These are phyloP conservation scores for Stenotaenia linearis DNA, from an alignment of 2,888 invertebrate species.

Conservation along the genomic window DNA sequence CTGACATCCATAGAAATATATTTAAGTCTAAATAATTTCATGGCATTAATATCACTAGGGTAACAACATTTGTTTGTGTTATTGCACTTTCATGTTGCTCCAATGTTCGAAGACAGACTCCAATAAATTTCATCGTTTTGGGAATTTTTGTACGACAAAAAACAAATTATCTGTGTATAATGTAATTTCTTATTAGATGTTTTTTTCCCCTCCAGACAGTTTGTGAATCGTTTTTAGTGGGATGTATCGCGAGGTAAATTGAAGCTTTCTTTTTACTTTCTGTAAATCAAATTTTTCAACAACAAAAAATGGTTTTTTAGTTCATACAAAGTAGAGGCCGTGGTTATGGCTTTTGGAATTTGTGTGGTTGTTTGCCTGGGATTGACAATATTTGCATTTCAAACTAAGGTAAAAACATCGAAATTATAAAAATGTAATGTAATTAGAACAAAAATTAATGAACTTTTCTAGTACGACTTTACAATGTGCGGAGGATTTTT, in stretches of 20 bases:
- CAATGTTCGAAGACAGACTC: slow-evolving; percentile 71
- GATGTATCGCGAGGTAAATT: slow-evolving; percentile 49
- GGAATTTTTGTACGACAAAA: slow-evolving; percentile 59
- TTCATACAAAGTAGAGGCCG: slow-evolving; percentile 54
- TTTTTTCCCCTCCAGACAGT: slow-evolving; percentile 47
- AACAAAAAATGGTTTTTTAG: slow-evolving; percentile 37
- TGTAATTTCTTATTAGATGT: too few species aligned
- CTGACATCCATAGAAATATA: not conserved
- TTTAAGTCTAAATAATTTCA: not conserved
- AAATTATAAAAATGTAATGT: not conserved
- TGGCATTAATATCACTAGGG: too few species aligned
- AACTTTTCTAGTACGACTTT: slow-evolving; percentile 59
- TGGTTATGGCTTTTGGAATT: slow-evolving; percentile 79
- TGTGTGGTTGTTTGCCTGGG: slow-evolving; percentile 79
- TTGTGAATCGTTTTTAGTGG: slow-evolving; percentile 62
- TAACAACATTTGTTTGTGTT: slow-evolving; percentile 64
- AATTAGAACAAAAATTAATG: slow-evolving; percentile 39
- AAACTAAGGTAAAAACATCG: slow-evolving; percentile 60
- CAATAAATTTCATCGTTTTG: slow-evolving; percentile 82
- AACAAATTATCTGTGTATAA: too few species aligned
- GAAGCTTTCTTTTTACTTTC: not conserved
- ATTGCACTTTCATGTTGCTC: slow-evolving; percentile 83
- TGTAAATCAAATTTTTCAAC: too few species aligned
- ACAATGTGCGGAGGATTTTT: slow-evolving; percentile 71
- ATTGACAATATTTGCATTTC: slow-evolving; percentile 85